Evolutionary conservation across 2,797 vertebrate genomes (phyloP).

Genomic region (Enteromius argenteus): DNA sequence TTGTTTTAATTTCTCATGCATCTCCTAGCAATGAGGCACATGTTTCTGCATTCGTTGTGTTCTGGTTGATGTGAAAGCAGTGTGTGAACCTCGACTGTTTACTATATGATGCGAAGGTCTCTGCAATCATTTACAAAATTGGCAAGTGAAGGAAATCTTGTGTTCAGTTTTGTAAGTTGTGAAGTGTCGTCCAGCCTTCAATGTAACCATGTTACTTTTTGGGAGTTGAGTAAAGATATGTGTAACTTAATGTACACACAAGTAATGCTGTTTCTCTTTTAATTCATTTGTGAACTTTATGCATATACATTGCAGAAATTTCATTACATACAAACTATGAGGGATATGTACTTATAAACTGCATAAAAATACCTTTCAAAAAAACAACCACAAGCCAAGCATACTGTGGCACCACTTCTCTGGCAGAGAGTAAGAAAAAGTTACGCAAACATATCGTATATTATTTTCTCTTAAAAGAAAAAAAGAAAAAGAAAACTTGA

Average conservation of each 20-base stretch:
- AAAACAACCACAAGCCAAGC: background rate
- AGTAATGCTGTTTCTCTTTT: background rate
- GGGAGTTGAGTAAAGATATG: background rate
- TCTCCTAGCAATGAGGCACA: background rate
- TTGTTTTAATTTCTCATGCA: background rate
- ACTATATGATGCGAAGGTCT: background rate
- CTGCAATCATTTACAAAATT: background rate
- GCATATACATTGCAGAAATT: background rate
- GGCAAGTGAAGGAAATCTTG: background rate
- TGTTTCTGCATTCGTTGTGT: constrained; percentile 15
- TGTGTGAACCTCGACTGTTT: constrained; percentile 1
- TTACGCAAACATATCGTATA: background rate
- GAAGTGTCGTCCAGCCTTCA: background rate
- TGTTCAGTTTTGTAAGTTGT: background rate
- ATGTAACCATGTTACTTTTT: background rate
- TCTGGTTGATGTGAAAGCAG: background rate
- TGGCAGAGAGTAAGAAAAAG: background rate
- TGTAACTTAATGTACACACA: background rate
- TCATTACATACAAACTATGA: background rate
- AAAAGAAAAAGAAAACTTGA: background rate
- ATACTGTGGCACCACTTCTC: background rate
- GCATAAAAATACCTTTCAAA: background rate
- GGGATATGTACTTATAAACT: background rate
- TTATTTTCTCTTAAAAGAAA: background rate
- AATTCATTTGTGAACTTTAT: background rate